Evolutionary conservation across 2,888 invertebrate genomes (phyloP).

Genomic region (Norana najaformis): DNA sequence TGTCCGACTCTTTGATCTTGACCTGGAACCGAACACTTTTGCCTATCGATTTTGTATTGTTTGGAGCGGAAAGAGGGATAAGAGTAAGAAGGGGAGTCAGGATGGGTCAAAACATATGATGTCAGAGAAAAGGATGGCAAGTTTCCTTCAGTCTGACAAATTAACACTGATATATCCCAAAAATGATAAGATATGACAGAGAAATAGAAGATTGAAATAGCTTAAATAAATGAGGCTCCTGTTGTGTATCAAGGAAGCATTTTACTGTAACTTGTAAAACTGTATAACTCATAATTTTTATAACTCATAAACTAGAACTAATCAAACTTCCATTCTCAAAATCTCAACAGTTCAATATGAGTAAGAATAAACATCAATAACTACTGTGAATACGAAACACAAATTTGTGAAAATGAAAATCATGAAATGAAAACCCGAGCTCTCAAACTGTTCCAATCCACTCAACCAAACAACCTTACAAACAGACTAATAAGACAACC

Average conservation of each 20-base stretch:
- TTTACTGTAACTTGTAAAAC: not conserved
- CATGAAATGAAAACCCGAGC: not conserved
- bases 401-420: not conserved
- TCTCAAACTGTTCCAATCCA: not conserved
- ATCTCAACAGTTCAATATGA: not conserved
- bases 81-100: no score
- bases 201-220: not conserved
- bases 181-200: not conserved
- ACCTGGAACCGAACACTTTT: no score
- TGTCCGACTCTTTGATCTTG: no score
- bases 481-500: no score
- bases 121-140: not conserved
- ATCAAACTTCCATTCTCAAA: not conserved
- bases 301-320: not conserved
- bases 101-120: not conserved
- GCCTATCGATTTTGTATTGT: no score
- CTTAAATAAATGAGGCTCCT: not conserved
- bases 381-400: not conserved
- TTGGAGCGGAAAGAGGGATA: no score
- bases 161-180: no score
- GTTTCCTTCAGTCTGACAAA: not conserved
- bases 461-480: not conserved
- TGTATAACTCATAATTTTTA: not conserved
- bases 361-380: not conserved
- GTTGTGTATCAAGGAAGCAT: not conserved